Evolutionary conservation across 1,140 invertebrate species (phyloP).

Genomic region (Drosophila yakuba): DNA sequence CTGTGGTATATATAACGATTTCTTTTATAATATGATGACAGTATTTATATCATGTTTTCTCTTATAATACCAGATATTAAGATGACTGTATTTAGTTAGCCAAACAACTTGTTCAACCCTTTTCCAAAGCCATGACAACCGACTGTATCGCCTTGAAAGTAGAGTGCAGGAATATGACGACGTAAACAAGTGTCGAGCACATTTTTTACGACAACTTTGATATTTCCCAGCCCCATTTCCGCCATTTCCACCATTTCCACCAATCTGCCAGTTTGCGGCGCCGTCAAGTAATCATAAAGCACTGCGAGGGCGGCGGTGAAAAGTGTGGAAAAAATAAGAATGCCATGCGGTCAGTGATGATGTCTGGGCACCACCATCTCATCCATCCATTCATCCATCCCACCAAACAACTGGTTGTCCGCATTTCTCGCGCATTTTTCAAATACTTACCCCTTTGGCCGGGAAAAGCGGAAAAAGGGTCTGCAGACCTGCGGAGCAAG

Average conservation of each 20-base stretch:
- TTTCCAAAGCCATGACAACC: neutral
- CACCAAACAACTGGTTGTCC: constrained; percentile 24
- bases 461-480: constrained; percentile 20
- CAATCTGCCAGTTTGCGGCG: constrained; percentile 39
- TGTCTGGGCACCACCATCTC: constrained; percentile 23
- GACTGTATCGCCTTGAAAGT: neutral
- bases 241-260: neutral
- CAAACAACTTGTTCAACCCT: neutral
- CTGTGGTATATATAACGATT: too few species aligned
- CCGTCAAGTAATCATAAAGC: constrained; percentile 66
- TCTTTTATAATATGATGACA: neutral
- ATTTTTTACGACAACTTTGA: constrained; percentile 73
- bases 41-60: too few species aligned
- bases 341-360: constrained; percentile 41
- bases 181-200: constrained; percentile 77
- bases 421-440: constrained; percentile 75
- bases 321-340: constrained; percentile 29
- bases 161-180: constrained; percentile 30
- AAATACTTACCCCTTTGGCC: constrained; percentile 71
- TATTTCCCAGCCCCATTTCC: constrained; percentile 17
- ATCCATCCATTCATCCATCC: too few species aligned
- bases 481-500: constrained; percentile 46
- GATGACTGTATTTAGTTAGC: neutral
- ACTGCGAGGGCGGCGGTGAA: constrained; percentile 46
- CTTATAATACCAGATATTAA: neutral